Percentiles rank a stretch among this genome's conserved stretches.
Evolutionary conservation across 2,113 vertebrate genomes (phyloP).

Genomic region (Melanocharis versteri): DNA sequence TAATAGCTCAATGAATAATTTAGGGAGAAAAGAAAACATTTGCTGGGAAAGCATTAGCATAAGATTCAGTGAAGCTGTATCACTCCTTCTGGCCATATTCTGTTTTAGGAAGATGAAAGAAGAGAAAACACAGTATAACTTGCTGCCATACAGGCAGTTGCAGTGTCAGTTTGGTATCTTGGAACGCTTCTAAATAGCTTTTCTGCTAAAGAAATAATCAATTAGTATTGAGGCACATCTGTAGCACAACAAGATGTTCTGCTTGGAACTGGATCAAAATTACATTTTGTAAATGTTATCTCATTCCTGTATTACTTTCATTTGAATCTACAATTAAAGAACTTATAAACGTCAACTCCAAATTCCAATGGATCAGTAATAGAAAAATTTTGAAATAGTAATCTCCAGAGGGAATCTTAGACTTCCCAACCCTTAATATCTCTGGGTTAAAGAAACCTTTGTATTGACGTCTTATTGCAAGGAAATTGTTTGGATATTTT

Average conservation of each 20-base stretch:
- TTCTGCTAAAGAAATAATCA: conserved; percentile 49
- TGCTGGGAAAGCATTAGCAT: conserved; percentile 76
- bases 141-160: background rate
- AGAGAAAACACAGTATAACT: background rate
- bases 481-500: background rate
- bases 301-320: conserved; percentile 24
- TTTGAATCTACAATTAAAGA: conserved; percentile 28
- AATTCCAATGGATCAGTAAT: background rate
- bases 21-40: conserved; percentile 74
- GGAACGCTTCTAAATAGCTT: conserved; percentile 30
- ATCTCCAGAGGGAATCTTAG: background rate
- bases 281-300: conserved; percentile 38
- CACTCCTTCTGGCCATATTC: conserved; percentile 17
- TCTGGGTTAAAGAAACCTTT: conserved; percentile 14
- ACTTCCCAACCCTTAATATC: conserved; percentile 19
- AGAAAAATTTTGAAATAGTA: conserved; percentile 34
- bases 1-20: conserved; percentile 77
- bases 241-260: conserved; percentile 41
- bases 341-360: background rate
- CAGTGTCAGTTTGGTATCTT: background rate
- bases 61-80: conserved; percentile 44
- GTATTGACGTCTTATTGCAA: background rate
- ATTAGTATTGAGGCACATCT: conserved; percentile 56
- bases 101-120: background rate
- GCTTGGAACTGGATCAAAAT: conserved; percentile 56